phyloP scores from a whole-genome alignment of 2,797 vertebrate species.

The Selene dorsalis region DNA sequence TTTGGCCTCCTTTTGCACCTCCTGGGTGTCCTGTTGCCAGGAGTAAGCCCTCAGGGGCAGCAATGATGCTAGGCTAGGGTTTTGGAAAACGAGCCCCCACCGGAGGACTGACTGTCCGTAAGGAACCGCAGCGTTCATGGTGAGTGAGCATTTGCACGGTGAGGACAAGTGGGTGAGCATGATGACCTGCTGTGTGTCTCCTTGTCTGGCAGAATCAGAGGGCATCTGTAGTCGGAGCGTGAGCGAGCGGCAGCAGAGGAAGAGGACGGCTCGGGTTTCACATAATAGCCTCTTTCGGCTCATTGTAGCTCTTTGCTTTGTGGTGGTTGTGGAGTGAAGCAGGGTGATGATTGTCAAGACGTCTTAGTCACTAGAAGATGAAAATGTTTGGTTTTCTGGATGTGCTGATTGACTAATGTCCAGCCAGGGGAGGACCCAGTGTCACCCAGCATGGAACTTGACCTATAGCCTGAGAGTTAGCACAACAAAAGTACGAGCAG shows the following conservation, averaged over 20 bases:
- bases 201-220: conserved; percentile 59
- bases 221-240: conserved; percentile 51
- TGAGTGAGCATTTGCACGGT: conserved; percentile 76
- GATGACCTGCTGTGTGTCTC: conserved; percentile 42
- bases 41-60: conserved; percentile 66
- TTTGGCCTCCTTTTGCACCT: conserved; percentile 51
- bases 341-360: conserved; percentile 17
- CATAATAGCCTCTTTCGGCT: conserved; percentile 58
- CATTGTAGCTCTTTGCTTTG: conserved; percentile 3
- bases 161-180: conserved; percentile 29
- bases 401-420: conserved; percentile 1
- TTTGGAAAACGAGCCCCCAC: conserved; percentile 58
- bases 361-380: conserved; percentile 24
- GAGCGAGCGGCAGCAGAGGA: conserved; percentile 46
- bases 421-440: neutral
- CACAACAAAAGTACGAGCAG: conserved; percentile 46
- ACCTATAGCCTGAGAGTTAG: conserved; percentile 2
- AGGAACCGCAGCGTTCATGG: conserved; percentile 87
- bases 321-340: neutral
- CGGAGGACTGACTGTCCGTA: conserved; percentile 74
- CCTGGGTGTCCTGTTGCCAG: conserved; percentile 73
- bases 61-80: conserved; percentile 70
- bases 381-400: neutral
- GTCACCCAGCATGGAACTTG: neutral
- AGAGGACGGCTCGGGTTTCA: conserved; percentile 61